Evolutionary conservation across 23 tunicate species (phyloP), one percentile per base, ranked within the genome.

Genomic region (Diplosoma virens): DNA sequence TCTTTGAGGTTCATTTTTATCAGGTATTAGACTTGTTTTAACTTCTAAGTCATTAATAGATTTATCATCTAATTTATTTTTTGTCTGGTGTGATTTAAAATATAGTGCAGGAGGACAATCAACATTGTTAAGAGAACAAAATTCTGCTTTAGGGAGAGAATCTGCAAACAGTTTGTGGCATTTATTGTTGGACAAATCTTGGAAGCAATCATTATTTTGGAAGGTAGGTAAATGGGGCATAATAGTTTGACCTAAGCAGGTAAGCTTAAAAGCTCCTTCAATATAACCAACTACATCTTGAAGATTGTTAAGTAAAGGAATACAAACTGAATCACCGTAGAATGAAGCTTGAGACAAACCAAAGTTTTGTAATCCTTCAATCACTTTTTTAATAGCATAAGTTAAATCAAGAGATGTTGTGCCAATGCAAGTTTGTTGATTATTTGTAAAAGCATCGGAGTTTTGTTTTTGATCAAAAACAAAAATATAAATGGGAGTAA

Each of bases 171-270:
- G n/a, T 6, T 16, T 16, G 50, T 14, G 26, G 17, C 17, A 18
- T 9, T 9, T 48, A 25, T 16, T 66, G 9, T 11, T 22, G 7
- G 14, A 7, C 29, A 50, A 50, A 9, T 22, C 9, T 50, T 11
- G 7, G 47, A 14, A 7, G 14, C 9, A 7, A 6, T 66, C 23
- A 9, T 66, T 50, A 48, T 23, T 29, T 27, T 66, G 26, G 9
- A 70, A 34, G 1, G 56, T 20, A 18, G 78, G 11, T 21, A 86
- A 36, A 79, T 86, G 92, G 18, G 92, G 80, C 45, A 79, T 22
- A 71, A 86, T 79, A 1, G 92, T 47, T 46, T 79, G 84, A 30
- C 92, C 92, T 17, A 86, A 63, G 50, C 92, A 81, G 33, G 84
- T 86, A 35, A 86, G 35, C 45, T 79, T 86, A 54, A 59, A 86